These are phyloP conservation scores for Nycticorax nycticorax DNA, from an alignment of 2,113 vertebrate genomes.

Conservation along the genomic window DNA sequence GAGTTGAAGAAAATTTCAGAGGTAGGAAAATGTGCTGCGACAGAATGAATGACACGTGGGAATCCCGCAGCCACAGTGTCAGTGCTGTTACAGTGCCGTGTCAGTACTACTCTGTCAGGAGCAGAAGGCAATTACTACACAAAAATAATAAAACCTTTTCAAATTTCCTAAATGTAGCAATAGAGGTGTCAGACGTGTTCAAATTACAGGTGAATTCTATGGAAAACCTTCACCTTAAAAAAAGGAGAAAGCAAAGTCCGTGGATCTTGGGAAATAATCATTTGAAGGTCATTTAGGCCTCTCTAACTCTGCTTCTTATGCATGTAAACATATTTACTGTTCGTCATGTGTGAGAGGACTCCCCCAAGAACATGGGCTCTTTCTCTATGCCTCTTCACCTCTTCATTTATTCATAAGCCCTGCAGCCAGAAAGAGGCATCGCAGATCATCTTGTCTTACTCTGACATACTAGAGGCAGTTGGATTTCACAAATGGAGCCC, in stretches of 20 bases:
- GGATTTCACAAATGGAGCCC: neutral
- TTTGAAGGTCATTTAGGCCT: neutral
- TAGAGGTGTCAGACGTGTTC: neutral
- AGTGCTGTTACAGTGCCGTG: neutral
- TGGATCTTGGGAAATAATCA: neutral
- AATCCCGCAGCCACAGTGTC: neutral
- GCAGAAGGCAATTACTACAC: neutral
- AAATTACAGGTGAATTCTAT: neutral
- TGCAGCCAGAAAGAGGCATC: neutral
- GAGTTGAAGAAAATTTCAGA: slow-evolving; percentile 1
- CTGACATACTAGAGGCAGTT: neutral
- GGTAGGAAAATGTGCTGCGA: neutral
- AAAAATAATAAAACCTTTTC: neutral
- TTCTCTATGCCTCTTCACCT: neutral
- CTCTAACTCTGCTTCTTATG: neutral
- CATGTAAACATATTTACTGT: neutral
- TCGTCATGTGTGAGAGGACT: neutral
- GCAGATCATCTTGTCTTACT: neutral
- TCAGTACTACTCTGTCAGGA: neutral
- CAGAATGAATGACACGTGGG: neutral
- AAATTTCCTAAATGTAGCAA: neutral
- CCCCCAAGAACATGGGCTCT: neutral
- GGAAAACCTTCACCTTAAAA: neutral
- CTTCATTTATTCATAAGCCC: neutral
- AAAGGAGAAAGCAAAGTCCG: neutral